A percentile compares a stretch with the other conserved stretches of the same genome.
Evolutionary conservation across 2,113 vertebrate species (phyloP).

Genomic region (Poeciliopsis prolifica): DNA sequence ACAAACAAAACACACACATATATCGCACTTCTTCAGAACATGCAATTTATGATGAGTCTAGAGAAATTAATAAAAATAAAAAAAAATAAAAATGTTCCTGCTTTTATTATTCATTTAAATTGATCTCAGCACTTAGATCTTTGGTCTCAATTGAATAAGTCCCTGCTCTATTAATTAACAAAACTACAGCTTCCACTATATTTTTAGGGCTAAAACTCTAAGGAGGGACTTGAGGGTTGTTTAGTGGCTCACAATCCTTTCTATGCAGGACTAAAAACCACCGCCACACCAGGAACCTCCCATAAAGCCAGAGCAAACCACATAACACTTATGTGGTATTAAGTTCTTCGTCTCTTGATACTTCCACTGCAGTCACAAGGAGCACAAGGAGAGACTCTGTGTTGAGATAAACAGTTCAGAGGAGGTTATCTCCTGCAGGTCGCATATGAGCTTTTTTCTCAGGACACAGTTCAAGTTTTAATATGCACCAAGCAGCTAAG

Average conservation of each 20-base stretch:
- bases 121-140: background rate
- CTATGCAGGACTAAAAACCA: constrained; percentile 12
- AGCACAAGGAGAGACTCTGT: constrained; percentile 4
- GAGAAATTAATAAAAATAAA: too few species aligned
- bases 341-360: background rate
- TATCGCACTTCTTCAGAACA: too few species aligned
- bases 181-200: background rate
- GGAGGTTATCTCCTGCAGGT: background rate
- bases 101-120: background rate
- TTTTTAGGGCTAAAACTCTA: background rate
- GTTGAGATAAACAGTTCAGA: background rate
- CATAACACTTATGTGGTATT: background rate
- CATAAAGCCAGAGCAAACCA: background rate
- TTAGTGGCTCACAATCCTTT: background rate
- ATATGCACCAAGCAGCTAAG: background rate
- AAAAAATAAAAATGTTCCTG: background rate
- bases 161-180: background rate
- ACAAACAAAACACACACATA: too few species aligned
- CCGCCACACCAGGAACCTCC: background rate
- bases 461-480: background rate
- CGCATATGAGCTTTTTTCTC: background rate
- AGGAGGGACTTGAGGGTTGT: background rate
- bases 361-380: background rate
- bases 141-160: background rate
- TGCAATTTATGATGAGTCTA: too few species aligned